Conservation (phyloP, 1,140 invertebrate species). For the Bombus vancouverensis region DNA sequence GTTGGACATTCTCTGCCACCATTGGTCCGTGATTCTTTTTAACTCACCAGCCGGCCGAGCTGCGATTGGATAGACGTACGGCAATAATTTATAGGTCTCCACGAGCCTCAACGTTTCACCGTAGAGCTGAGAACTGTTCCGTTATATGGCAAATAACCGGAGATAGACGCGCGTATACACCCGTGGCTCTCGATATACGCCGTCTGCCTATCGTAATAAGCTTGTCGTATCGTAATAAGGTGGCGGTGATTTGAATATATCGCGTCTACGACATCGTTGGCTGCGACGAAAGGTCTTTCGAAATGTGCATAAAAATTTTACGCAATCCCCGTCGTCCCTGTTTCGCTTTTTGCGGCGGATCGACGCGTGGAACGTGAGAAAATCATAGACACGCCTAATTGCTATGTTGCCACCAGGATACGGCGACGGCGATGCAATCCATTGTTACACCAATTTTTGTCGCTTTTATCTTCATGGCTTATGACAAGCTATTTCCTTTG, state of each 20-base stretch:
- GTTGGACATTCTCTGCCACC: constrained; percentile 47
- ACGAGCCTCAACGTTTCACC: constrained; percentile 22
- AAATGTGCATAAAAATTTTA: constrained; percentile 45
- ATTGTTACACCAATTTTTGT: neutral
- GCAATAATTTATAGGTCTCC: constrained; percentile 62
- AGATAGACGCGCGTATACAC: neutral
- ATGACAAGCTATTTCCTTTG: neutral
- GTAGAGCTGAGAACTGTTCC: constrained; percentile 38
- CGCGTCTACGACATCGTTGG: constrained; percentile 5
- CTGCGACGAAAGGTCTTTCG: constrained; percentile 47
- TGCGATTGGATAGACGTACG: constrained; percentile 59
- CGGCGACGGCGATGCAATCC: neutral
- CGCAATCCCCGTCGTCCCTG: constrained; percentile 18
- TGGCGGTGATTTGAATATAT: constrained; percentile 51
- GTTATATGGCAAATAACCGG: constrained; percentile 38
- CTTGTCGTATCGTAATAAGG: constrained; percentile 2
- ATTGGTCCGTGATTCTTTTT: constrained; percentile 61
- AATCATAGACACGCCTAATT: constrained; percentile 32
- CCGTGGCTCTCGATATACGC: neutral
- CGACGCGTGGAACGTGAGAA: constrained; percentile 27
- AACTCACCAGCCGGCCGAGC: constrained; percentile 7
- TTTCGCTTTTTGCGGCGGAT: neutral
- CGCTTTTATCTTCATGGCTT: neutral
- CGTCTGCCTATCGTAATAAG: constrained; percentile 20
- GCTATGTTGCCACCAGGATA: neutral